phyloP scores from a whole-genome alignment of 1,140 invertebrate species.

The Subanguina moxae region DNA sequence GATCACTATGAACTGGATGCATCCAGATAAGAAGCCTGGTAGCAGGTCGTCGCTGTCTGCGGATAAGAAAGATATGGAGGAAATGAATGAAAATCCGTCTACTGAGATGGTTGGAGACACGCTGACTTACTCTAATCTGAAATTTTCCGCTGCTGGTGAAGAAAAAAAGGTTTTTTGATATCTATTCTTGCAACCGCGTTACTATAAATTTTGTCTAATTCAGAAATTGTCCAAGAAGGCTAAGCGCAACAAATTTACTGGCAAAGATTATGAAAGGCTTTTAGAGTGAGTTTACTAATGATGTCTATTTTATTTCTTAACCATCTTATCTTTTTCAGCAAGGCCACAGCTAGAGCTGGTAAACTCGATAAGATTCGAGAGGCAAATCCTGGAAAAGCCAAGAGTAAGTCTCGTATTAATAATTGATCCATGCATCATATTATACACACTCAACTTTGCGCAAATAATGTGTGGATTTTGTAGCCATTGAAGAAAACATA shows the following conservation, averaged over 20 bases:
- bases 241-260: constrained; percentile 40
- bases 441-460: too few relatives aligned
- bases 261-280: constrained; percentile 41
- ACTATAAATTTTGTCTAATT: constrained; percentile 15
- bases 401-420: constrained; percentile 5
- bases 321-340: not conserved
- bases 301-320: too few relatives aligned
- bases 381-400: constrained; percentile 41
- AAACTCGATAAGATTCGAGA: constrained; percentile 24
- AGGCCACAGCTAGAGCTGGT: constrained; percentile 37
- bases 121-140: not conserved
- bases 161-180: not conserved
- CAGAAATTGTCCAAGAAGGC: constrained; percentile 18
- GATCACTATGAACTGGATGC: constrained; percentile 7
- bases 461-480: not conserved
- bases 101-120: too few relatives aligned
- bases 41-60: not conserved
- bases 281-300: constrained; percentile 8
- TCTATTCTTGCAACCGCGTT: too few relatives aligned
- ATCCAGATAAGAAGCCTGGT: constrained; percentile 11
- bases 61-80: constrained; percentile 5
- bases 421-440: not conserved
- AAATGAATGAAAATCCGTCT: not conserved
- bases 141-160: not conserved
- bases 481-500: constrained; percentile 34